phyloP scores from a whole-genome alignment of 2,113 vertebrate species.

The Macquaria ambigua region DNA sequence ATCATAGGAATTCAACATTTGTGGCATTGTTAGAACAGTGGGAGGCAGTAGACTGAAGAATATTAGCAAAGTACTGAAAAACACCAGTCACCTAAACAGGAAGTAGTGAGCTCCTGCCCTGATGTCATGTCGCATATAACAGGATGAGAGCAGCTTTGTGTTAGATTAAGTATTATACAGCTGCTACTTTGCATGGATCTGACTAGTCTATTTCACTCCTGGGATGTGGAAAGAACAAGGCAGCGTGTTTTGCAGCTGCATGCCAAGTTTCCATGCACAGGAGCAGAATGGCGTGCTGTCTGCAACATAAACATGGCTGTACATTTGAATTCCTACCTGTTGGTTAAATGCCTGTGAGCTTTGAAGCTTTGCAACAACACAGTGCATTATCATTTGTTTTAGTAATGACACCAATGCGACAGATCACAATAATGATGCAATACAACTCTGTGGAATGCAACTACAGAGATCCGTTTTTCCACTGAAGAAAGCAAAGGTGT shows the following conservation, averaged over 20 bases:
- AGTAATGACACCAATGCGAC: neutral
- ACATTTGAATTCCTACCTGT: constrained; percentile 13
- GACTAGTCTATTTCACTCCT: constrained; percentile 20
- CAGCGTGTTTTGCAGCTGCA: constrained; percentile 16
- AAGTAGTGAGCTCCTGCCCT: neutral
- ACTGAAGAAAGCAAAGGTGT: constrained; percentile 5
- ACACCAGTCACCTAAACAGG: constrained; percentile 9
- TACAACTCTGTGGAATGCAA: neutral
- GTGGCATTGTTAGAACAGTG: neutral
- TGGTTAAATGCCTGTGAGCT: neutral
- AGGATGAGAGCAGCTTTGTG: constrained; percentile 14
- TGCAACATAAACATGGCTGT: constrained; percentile 2
- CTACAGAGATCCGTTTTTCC: neutral
- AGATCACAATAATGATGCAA: constrained; percentile 3
- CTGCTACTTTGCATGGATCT: constrained; percentile 53
- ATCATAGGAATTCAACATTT: neutral
- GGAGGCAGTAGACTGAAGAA: neutral
- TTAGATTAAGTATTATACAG: neutral
- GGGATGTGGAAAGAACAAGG: neutral
- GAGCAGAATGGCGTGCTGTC: neutral
- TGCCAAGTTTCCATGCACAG: constrained; percentile 21
- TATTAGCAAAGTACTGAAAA: neutral
- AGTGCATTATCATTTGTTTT: neutral
- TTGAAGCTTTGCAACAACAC: neutral
- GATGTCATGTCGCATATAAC: constrained; percentile 8